Evolutionary conservation across 1,140 invertebrate genomes (phyloP).

Genomic region (Calephelis nemesis): DNA sequence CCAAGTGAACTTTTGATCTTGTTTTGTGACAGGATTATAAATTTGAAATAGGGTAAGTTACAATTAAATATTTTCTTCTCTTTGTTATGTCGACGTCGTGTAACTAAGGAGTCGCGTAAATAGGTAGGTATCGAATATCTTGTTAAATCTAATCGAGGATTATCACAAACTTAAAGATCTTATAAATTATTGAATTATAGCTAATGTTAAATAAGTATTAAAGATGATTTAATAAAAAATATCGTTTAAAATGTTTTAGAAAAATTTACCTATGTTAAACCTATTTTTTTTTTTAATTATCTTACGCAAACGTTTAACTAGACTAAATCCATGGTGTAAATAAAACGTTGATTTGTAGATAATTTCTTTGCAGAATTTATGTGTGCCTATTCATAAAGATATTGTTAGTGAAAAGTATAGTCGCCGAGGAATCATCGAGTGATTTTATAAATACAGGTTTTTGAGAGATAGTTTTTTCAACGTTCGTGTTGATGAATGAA

Average conservation of each 20-base stretch:
- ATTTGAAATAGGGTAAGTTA: constrained; percentile 61
- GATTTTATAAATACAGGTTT: constrained; percentile 7
- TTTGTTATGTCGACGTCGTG: constrained; percentile 18
- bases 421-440: constrained; percentile 35
- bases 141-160: constrained; percentile 73
- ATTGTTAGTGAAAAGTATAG: constrained; percentile 31
- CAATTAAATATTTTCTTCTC: constrained; percentile 18
- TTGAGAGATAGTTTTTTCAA: neutral
- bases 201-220: constrained; percentile 75
- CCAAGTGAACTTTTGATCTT: constrained; percentile 77
- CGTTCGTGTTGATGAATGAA: constrained; percentile 4
- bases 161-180: constrained; percentile 72
- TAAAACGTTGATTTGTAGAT: constrained; percentile 62
- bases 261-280: constrained; percentile 77
- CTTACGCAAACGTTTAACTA: neutral
- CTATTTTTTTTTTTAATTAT: constrained; percentile 25
- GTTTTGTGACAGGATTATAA: constrained; percentile 71
- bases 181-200: constrained; percentile 77
- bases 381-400: constrained; percentile 56
- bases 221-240: constrained; percentile 70
- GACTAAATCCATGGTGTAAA: constrained; percentile 48
- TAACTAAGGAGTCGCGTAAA: constrained; percentile 22
- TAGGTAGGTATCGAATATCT: constrained; percentile 75
- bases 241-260: constrained; percentile 75
- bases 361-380: constrained; percentile 64